These are phyloP conservation scores for Lasioglossum pauxillum DNA, from an alignment of 2,888 invertebrate genomes.

Conservation along the genomic window DNA sequence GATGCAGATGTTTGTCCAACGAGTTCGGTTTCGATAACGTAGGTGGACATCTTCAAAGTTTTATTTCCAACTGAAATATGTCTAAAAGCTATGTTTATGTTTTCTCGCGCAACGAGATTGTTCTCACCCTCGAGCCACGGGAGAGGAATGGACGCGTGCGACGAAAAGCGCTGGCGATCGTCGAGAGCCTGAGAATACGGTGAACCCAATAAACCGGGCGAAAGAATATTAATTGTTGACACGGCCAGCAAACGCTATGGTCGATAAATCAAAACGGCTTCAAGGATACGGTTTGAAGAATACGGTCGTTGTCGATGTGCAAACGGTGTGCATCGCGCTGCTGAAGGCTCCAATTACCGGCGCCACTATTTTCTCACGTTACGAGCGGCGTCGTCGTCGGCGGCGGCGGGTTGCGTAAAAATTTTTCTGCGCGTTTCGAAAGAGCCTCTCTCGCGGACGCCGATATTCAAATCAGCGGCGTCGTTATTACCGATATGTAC, in stretches of 20 bases:
- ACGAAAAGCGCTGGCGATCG: not conserved
- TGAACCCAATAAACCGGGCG: not conserved
- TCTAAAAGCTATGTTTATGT: too few species aligned
- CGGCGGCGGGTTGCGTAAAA: slow-evolving; percentile 35
- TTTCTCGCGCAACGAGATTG: not conserved
- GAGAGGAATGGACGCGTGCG: not conserved
- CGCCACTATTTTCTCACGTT: slow-evolving; percentile 44
- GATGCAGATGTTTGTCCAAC: not conserved
- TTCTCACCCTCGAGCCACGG: not conserved
- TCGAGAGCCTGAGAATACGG: not conserved
- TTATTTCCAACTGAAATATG: too few species aligned
- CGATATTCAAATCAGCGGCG: slow-evolving; percentile 55
- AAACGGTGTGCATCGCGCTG: not conserved
- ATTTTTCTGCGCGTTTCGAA: slow-evolving; percentile 53
- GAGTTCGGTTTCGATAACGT: not conserved
- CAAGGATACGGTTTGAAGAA: not conserved
- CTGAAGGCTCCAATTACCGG: slow-evolving; percentile 32
- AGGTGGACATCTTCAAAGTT: not conserved
- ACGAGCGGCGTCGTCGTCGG: slow-evolving; percentile 4
- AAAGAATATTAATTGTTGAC: slow-evolving; percentile 1
- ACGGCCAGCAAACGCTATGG: not conserved
- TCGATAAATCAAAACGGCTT: not conserved
- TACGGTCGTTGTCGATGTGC: not conserved
- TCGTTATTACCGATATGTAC: not conserved
- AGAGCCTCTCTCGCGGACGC: slow-evolving; percentile 36